phyloP scores from a whole-genome alignment of 2,113 vertebrate genomes.

The Ia io region DNA sequence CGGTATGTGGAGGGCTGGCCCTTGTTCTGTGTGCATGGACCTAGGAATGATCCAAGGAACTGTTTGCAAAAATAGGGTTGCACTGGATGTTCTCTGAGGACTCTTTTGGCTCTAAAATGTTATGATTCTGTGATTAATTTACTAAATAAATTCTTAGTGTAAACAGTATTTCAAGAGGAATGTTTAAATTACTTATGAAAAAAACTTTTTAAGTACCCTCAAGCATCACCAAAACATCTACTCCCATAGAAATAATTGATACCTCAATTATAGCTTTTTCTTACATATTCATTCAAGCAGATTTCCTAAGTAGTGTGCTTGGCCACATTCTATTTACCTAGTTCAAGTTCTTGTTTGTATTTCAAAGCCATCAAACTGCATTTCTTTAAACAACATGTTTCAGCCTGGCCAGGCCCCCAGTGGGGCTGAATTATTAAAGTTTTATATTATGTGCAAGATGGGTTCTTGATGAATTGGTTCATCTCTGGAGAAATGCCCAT shows the following conservation, averaged over 20 bases:
- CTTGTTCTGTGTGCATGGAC: not conserved
- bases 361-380: conserved; percentile 55
- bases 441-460: conserved; percentile 55
- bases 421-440: conserved; percentile 61
- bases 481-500: conserved; percentile 67
- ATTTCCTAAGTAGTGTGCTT: conserved; percentile 45
- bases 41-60: not conserved
- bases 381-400: conserved; percentile 62
- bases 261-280: conserved; percentile 64
- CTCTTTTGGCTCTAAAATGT: conserved; percentile 55
- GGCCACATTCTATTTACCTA: conserved; percentile 62
- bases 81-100: conserved; percentile 42
- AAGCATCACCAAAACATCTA: conserved; percentile 63
- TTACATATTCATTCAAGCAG: conserved; percentile 53
- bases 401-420: not conserved
- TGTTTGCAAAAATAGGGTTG: conserved; percentile 2
- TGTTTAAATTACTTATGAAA: conserved; percentile 74
- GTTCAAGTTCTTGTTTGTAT: conserved; percentile 60
- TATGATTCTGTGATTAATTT: conserved; percentile 69
- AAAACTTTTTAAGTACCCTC: conserved; percentile 68
- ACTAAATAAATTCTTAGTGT: conserved; percentile 68
- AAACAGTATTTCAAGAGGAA: conserved; percentile 69
- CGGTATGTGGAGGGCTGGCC: not conserved
- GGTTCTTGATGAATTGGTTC: conserved; percentile 61
- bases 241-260: conserved; percentile 68